A percentile compares a stretch with the other conserved stretches of the same genome.
Conservation (phyloP, 2,888 invertebrate genomes). For the Catotricha subobsoleta region DNA sequence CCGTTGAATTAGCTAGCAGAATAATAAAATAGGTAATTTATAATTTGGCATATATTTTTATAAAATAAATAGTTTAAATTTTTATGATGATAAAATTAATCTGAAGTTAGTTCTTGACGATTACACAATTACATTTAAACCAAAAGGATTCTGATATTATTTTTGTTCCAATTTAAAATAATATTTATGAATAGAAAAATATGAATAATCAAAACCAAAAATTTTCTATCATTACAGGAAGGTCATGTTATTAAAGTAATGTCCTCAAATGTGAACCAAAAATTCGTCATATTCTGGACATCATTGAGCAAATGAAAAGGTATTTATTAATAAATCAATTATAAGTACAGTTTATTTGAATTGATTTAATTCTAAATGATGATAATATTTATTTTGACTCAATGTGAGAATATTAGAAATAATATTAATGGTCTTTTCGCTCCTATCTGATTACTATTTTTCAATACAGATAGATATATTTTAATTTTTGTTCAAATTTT, state of each 20-base stretch:
- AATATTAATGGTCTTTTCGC: conserved; percentile 1
- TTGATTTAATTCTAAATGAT: no score
- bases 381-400: neutral
- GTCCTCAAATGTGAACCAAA: no score
- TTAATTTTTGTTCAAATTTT: no score
- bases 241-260: no score
- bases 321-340: no score
- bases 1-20: no score
- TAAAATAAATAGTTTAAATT: neutral
- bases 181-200: neutral
- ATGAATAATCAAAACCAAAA: neutral
- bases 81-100: neutral
- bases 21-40: no score
- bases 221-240: neutral
- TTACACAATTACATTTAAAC: neutral
- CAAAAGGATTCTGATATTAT: neutral
- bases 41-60: no score
- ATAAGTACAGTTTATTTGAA: no score
- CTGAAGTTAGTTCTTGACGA: neutral
- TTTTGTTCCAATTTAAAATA: neutral
- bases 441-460: neutral
- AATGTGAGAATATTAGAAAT: neutral
- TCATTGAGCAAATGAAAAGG: no score
- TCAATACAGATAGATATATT: no score
- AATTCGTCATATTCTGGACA: no score